These are phyloP conservation scores for Hormiphora californensis DNA, from an alignment of 37 sponge, comb jelly and placozoan genomes.

Conservation along the genomic window DNA sequence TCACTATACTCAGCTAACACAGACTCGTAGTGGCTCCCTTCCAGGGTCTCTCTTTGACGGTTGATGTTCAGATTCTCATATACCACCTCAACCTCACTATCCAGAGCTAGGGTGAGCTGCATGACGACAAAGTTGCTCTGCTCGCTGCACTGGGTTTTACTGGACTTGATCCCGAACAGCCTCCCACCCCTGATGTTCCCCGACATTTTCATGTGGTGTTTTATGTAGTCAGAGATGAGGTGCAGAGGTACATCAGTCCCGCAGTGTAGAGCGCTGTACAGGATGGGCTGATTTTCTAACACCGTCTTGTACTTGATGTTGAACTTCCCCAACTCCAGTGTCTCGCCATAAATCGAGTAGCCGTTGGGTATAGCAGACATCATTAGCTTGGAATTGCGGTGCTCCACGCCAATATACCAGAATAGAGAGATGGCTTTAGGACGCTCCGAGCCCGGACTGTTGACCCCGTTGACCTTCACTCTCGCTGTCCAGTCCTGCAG, in stretches of 20 bases:
- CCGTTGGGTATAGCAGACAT: constrained; percentile 19
- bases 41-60: background rate
- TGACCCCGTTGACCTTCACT: background rate
- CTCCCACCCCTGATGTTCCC: background rate
- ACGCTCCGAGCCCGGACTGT: background rate
- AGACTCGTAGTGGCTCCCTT: background rate
- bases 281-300: background rate
- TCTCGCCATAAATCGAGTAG: constrained; percentile 26
- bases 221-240: constrained; percentile 7
- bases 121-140: constrained; percentile 9
- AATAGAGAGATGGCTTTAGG: constrained; percentile 7
- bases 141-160: background rate
- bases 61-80: constrained; percentile 17
- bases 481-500: constrained; percentile 57
- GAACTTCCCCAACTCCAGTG: constrained; percentile 23
- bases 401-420: constrained; percentile 51
- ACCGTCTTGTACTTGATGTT: constrained; percentile 48
- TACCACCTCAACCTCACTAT: constrained; percentile 9
- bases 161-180: background rate
- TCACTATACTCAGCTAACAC: background rate
- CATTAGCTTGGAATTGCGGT: constrained; percentile 6
- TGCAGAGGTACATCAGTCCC: constrained; percentile 28
- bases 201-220: background rate
- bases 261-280: background rate
- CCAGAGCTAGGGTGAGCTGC: background rate